phyloP scores from a whole-genome alignment of 2,888 invertebrate species.

The Cryptophagus acutangulus region DNA sequence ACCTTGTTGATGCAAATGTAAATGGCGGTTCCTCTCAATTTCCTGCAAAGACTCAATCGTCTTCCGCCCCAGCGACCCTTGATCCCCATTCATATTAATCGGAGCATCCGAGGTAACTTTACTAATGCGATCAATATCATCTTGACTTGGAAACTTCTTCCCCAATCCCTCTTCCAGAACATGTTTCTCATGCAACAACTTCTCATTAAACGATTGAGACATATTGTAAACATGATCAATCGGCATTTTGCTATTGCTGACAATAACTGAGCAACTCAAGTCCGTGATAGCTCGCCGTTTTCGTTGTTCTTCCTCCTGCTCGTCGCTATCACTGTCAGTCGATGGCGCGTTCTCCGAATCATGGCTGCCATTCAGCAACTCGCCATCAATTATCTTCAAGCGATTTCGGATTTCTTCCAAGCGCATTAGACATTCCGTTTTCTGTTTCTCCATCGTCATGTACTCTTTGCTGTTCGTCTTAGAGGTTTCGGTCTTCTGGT shows the following conservation, averaged over 20 bases:
- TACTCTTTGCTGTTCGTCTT: slow-evolving; percentile 66
- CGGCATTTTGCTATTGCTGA: slow-evolving; percentile 36
- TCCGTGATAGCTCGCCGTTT: slow-evolving; percentile 33
- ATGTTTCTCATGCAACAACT: slow-evolving; percentile 44
- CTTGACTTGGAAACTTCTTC: slow-evolving; percentile 62
- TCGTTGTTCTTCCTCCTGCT: slow-evolving; percentile 34
- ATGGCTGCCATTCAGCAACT: slow-evolving; percentile 50
- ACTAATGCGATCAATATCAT: slow-evolving; percentile 83
- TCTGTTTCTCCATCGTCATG: slow-evolving; percentile 63
- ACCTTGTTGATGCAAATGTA: slow-evolving; percentile 89
- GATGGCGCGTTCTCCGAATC: slow-evolving; percentile 45
- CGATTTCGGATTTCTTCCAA: slow-evolving; percentile 66
- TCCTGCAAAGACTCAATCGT: slow-evolving; percentile 84
- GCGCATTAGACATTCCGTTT: slow-evolving; percentile 53
- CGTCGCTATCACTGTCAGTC: slow-evolving; percentile 52
- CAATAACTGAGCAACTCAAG: slow-evolving; percentile 44
- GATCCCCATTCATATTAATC: slow-evolving; percentile 63
- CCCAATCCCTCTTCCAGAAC: slow-evolving; percentile 42
- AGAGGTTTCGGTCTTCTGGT: slow-evolving; percentile 59
- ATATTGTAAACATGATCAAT: slow-evolving; percentile 39
- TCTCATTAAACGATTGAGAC: slow-evolving; percentile 48
- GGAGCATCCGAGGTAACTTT: slow-evolving; percentile 82
- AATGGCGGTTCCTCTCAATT: slow-evolving; percentile 80
- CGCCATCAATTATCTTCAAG: slow-evolving; percentile 62
- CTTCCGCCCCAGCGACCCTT: slow-evolving; percentile 66